A percentile compares a stretch with the other conserved stretches of the same genome.
Conservation (phyloP, 2,888 invertebrate genomes). For the Alloplasta piceator region DNA sequence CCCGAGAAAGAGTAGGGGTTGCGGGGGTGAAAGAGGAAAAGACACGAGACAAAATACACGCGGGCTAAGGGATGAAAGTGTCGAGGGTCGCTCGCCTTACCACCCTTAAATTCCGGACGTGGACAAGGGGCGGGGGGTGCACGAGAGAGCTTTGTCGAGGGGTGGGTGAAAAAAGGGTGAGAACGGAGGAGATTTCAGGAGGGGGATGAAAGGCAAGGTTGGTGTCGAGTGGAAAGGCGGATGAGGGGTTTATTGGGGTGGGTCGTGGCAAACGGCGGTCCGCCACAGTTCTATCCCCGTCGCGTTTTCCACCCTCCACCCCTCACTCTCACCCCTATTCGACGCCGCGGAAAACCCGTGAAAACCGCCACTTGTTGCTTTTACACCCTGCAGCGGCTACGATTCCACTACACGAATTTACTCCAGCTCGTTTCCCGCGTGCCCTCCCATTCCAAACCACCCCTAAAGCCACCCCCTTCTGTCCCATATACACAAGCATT, state of each 20-base stretch:
- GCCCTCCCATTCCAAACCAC: background rate
- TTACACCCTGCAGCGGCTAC: slow-evolving; percentile 70
- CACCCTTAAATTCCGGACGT: slow-evolving; percentile 61
- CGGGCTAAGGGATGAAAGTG: slow-evolving; percentile 39
- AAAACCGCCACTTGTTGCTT: slow-evolving; percentile 83
- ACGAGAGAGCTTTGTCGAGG: slow-evolving; percentile 52
- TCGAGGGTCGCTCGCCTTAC: slow-evolving; percentile 47
- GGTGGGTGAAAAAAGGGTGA: slow-evolving; percentile 56
- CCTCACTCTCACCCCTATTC: slow-evolving; percentile 37
- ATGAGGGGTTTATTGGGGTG: slow-evolving; percentile 51
- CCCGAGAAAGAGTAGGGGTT: background rate
- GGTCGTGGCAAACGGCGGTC: slow-evolving; percentile 62
- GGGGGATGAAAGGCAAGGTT: slow-evolving; percentile 38
- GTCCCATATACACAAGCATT: slow-evolving; percentile 45
- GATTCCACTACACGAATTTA: slow-evolving; percentile 64
- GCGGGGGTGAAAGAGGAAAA: slow-evolving; percentile 2
- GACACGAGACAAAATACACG: slow-evolving; percentile 18
- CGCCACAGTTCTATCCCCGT: slow-evolving; percentile 45
- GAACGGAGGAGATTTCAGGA: slow-evolving; percentile 19
- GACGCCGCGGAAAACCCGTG: slow-evolving; percentile 81
- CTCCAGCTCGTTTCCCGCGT: slow-evolving; percentile 50
- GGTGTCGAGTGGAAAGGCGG: slow-evolving; percentile 45
- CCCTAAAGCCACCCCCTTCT: slow-evolving; percentile 12
- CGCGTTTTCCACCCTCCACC: background rate
- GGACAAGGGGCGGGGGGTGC: background rate